Percentiles rank a stretch among this genome's conserved stretches.
Conservation (phyloP, 2,797 vertebrate genomes). For the Sylvilagus floridanus region DNA sequence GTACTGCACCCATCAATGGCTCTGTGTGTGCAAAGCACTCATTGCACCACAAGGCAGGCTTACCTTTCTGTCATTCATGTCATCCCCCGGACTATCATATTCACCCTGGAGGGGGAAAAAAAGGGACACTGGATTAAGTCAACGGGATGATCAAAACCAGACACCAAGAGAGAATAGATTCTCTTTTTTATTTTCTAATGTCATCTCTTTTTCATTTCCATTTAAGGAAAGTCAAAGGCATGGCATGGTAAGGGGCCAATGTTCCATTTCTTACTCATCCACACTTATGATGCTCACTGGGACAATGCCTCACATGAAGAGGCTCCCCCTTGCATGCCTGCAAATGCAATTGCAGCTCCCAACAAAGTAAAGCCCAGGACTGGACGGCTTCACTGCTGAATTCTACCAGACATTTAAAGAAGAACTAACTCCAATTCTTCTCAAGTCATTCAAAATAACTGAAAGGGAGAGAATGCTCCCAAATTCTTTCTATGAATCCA, state of each 20-base stretch:
- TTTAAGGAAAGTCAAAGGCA: conserved; percentile 21
- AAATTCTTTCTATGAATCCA: too few relatives aligned
- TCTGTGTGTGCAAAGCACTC: fast-evolving
- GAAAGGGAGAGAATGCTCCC: too few relatives aligned
- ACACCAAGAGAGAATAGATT: neutral
- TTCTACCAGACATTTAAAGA: too few relatives aligned
- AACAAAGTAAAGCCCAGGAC: too few relatives aligned
- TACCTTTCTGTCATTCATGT: conserved; percentile 97
- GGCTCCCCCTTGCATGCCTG: fast-evolving
- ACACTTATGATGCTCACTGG: neutral
- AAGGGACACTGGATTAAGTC: conserved; percentile 29
- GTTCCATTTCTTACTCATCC: neutral
- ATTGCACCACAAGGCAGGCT: neutral
- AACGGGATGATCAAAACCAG: neutral
- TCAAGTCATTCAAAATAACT: too few relatives aligned
- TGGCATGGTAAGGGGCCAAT: neutral
- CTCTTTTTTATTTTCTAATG: neutral
- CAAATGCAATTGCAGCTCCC: neutral
- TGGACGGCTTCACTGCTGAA: too few relatives aligned
- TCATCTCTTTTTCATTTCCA: conserved; percentile 17
- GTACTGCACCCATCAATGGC: fast-evolving
- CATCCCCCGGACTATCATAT: conserved; percentile 90
- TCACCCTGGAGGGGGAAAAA: conserved; percentile 90
- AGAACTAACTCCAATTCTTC: too few relatives aligned
- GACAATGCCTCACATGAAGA: neutral